Conservation (phyloP, 2,888 invertebrate species). For the Mythimna lalbum region DNA sequence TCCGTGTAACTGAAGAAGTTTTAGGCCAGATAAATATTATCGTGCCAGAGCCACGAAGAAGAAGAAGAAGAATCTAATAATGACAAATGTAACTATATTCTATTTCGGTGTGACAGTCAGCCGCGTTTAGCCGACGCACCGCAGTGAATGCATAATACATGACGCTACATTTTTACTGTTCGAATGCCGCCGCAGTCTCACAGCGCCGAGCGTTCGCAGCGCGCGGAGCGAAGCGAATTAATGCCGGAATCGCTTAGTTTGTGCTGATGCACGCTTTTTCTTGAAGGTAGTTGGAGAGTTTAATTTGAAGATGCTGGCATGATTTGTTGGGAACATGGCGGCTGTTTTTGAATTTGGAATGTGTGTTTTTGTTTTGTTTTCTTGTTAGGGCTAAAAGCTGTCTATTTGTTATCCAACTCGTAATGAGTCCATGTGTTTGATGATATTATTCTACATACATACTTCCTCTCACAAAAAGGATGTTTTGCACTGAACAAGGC, state of each 20-base stretch:
- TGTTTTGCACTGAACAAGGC: no score
- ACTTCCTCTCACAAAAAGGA: no score
- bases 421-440: no score
- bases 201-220: slow-evolving; percentile 45
- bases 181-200: slow-evolving; percentile 50
- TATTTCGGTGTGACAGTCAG: slow-evolving; percentile 55
- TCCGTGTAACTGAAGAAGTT: no score
- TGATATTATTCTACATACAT: no score
- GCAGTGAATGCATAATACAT: slow-evolving; percentile 75
- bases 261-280: slow-evolving; percentile 54
- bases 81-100: background rate
- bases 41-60: no score
- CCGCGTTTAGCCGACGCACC: slow-evolving; percentile 65
- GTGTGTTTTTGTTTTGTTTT: background rate
- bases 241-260: slow-evolving; percentile 72
- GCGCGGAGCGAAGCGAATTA: slow-evolving; percentile 52
- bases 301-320: slow-evolving; percentile 50
- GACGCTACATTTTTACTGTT: slow-evolving; percentile 74
- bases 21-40: no score
- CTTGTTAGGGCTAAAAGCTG: background rate
- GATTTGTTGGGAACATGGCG: slow-evolving; percentile 35
- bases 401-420: no score
- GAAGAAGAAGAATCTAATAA: background rate
- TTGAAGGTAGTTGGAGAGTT: slow-evolving; percentile 51
- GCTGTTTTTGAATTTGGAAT: slow-evolving; percentile 29